Evolutionary conservation across 2,888 invertebrate genomes (phyloP).

Genomic region (Aphodius granarius): DNA sequence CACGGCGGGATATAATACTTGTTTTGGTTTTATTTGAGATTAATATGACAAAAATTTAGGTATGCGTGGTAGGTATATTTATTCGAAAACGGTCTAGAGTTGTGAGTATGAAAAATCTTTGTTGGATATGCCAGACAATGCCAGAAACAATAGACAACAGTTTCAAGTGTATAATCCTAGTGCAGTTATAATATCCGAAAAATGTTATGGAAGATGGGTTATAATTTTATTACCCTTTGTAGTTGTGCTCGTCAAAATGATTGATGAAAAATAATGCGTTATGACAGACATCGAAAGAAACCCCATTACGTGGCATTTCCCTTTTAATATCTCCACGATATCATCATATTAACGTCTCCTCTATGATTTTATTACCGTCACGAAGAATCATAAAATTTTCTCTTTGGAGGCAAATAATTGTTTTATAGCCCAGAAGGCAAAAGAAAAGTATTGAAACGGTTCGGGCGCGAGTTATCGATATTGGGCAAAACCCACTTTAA

Average conservation of each 20-base stretch:
- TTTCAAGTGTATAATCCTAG: too few relatives aligned
- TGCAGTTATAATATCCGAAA: too few relatives aligned
- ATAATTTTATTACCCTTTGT: not conserved
- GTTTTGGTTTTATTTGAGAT: not conserved
- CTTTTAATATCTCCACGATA: not conserved
- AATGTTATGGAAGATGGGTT: not conserved
- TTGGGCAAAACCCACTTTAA: not conserved
- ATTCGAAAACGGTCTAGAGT: too few relatives aligned
- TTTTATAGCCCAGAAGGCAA: not conserved
- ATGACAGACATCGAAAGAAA: not conserved
- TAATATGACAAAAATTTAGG: not conserved
- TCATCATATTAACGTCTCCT: not conserved
- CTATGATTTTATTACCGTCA: not conserved
- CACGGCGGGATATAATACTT: not conserved
- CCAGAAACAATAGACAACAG: too few relatives aligned
- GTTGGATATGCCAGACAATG: too few relatives aligned
- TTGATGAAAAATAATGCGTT: not conserved
- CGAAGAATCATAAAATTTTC: not conserved
- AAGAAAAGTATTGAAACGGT: not conserved
- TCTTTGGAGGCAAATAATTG: not conserved
- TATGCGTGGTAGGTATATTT: too few relatives aligned
- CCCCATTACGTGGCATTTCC: not conserved
- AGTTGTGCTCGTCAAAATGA: not conserved
- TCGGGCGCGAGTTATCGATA: not conserved
- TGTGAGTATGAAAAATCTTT: too few relatives aligned